These are phyloP conservation scores for Panagrolaimus sp. DNA, from an alignment of 1,140 invertebrate species.

Conservation along the genomic window DNA sequence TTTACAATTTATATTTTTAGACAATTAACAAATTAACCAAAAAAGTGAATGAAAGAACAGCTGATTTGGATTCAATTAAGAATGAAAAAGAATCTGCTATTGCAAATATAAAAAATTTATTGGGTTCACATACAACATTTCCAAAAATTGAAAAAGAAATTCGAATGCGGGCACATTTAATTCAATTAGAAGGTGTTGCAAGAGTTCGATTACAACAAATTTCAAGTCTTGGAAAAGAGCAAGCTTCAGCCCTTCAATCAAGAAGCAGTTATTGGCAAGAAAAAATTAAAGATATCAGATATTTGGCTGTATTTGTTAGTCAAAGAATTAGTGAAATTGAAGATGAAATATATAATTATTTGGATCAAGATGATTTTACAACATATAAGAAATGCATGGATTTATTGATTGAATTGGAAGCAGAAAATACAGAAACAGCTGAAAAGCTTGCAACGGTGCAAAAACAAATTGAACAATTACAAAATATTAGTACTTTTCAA, in stretches of 20 bases:
- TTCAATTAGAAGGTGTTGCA: slow-evolving; percentile 8
- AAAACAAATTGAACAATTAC: slow-evolving; percentile 13
- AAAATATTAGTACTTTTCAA: neutral
- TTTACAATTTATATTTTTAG: neutral
- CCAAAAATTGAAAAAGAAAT: neutral
- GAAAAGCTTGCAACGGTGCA: slow-evolving; percentile 8
- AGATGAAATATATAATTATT: neutral
- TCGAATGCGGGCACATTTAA: neutral
- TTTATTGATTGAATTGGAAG: slow-evolving; percentile 15
- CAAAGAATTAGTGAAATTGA: slow-evolving; percentile 1
- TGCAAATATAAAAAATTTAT: neutral
- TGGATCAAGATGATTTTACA: neutral
- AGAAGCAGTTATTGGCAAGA: slow-evolving; percentile 1
- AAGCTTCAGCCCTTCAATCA: neutral
- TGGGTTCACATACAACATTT: neutral
- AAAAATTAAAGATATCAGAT: slow-evolving; percentile 5
- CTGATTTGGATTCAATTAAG: neutral
- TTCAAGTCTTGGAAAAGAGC: neutral
- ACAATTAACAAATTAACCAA: slow-evolving; percentile 2
- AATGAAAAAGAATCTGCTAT: slow-evolving; percentile 12
- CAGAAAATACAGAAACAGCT: neutral
- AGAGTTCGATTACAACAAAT: slow-evolving; percentile 10
- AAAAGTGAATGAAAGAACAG: neutral
- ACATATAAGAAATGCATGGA: slow-evolving; percentile 4
- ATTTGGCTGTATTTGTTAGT: neutral